Base-by-base conservation (phyloP, 1,140 invertebrate genomes). In the Hydropsyche tenuis region DNA sequence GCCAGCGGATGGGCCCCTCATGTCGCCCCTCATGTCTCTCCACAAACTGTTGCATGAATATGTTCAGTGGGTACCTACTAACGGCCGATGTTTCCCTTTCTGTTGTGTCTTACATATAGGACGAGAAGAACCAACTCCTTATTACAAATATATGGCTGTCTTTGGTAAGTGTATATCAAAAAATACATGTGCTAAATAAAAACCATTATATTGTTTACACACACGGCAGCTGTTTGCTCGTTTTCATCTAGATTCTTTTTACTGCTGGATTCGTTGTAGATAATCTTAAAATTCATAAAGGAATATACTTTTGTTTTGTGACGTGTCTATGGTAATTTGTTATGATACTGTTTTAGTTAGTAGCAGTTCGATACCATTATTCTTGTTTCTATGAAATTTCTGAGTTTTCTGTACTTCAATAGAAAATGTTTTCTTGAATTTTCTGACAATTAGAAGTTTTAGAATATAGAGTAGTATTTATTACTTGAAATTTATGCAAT, bases 91-190 rank as follows among this genome's bases (percentile, higher is more conserved):
- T 87, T 88, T 87, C 84, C 86, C 85, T 87, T 87, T 86, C 87
- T 87, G 86, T 87, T 87, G 86, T 88, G 86, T 86, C 84, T 85
- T 83, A 78, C 80, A 77, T 90, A 85, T 90, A 92, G 91, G 91
- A 93, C 87, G 91, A 93, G 88, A 93, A 93, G 88, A 93, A 93
- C 88, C 91, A 93, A 88, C 89, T 92, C 85, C 90, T 93, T 86
- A 92, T 92, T 85, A 92, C 91, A 85, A 93, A 93, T 89, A 91
- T 92, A 87, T 93, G 91, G 91, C 88, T 93, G 86, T 91, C 90
- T 86, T 88, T 93, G 91, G 92, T 94, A 91, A 93, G 92, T 92
- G 87, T 86, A 81, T 86, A 87, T 83, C 84, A 84, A 85, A 81
- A 83, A 79, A 77, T 65, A 73, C 68, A 71, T 78, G 69, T 72